Base-by-base conservation (phyloP, 2,797 vertebrate genomes). In the Anolis apletophallus region DNA sequence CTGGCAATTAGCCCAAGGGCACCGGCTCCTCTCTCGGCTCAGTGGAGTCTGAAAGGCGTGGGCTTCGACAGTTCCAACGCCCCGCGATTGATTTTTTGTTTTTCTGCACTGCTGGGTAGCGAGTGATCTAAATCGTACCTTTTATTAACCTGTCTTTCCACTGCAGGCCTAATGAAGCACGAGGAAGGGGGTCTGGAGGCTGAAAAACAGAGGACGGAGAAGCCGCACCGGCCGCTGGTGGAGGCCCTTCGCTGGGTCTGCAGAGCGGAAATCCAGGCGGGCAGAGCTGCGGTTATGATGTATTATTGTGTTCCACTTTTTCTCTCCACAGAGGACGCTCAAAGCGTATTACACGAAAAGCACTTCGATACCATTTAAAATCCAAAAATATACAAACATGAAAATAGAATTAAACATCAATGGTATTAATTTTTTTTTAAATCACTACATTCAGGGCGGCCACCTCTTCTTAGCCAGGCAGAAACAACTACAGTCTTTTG, bases 121-220 rank as follows among this genome's bases (percentile, higher is more conserved):
- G 91, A 83, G 85, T 57, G 90, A 90, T 87, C 80, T 61, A 40
- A 89, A 64, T 10, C 86, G 90, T 17, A 6, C 88, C 90, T 86
- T 67, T 85, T 57, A 68, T 81, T 87, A 89, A 84, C 87, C 90
- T 80, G 52, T 23, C 93, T 88, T 87, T 85, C 81, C 87, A 10
- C 82, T 36, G 17, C 84, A 91, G 85, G 91, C 88, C 89, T 92
- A 94, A 95, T 61, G 84, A 94, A 93, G 32, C 92, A 26, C 68
- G 73, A 57, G 80, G 54, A 89, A 74, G 1, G 17, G 61, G 89
- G 74, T 0, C 83, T 85, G 88, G 5, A n/a, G 5, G 32, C 46
- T 5, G 40, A 79, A 50, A 82, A 88, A 26, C 79, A 23, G 71
- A 81, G 72, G 68, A 12, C 69, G 85, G 29, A 0, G 29, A 80